Evolutionary conservation across 1,140 invertebrate species (phyloP), one percentile per base, ranked within the genome.

Genomic region (Ceratina japonica): DNA sequence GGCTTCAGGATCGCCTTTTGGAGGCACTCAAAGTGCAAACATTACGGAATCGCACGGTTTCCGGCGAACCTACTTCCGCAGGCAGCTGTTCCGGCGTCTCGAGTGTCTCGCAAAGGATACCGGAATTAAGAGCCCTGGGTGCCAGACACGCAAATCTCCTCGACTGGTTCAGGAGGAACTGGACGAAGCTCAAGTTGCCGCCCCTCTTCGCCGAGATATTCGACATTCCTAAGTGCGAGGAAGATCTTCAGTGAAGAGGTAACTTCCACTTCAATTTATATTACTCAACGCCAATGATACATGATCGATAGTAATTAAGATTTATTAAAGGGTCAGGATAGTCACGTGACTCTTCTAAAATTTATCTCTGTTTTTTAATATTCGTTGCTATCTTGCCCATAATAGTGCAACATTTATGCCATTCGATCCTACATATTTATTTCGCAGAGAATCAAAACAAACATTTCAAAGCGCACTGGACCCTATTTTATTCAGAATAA

Each of bases 141-240:
- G 94, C 94, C 20, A 96, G 96, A 84, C 98, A 99, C 91, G 94
- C 95, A 80, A 95, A 96, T 85, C 96, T 98, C 83, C 93, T 99
- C 81, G 95, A 97, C 87, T 99, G 98, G 97, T 98, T 97, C 91
- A 94, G 97, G 79, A 93, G 95, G 76, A 96, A 98, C 92, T 98
- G 97, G 97, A 94, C 94, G 74, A 95, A 96, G 86, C 94, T 98
- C 52, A 94, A 95, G 79, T 94, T 98, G 86, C 98, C 98, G 51
- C 97, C 98, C 1, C 94, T 99, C 54, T 99, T 98, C 91, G 97
- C 98, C 31, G 98, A 99, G 93, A 98, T 99, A 86, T 99, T 98
- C 92, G 98, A 99, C 94, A 98, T 99, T 93, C 97, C 98, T 64
- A 98, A 97, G 92, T 95, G 95, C 88, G 96, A 97, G 88, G 96